These are phyloP conservation scores for Colaptes auratus DNA, from an alignment of 2,113 vertebrate genomes.

Conservation along the genomic window DNA sequence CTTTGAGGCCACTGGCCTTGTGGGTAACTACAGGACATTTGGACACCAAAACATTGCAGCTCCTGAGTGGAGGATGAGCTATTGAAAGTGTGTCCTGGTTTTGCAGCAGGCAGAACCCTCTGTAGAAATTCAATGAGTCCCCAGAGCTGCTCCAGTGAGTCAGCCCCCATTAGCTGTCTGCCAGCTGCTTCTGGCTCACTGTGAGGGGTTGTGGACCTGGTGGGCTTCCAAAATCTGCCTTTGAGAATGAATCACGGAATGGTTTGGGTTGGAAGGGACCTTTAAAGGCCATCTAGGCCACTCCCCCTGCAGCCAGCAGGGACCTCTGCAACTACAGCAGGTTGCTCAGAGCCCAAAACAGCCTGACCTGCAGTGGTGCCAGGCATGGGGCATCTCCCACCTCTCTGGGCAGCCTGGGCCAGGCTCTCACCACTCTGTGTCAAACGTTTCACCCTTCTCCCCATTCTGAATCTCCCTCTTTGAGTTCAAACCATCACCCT, in stretches of 20 bases:
- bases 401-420: background rate
- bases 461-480: background rate
- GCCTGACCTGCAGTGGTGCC: background rate
- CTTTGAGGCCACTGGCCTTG: fast-evolving
- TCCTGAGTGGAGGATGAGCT: background rate
- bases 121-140: background rate
- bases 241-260: background rate
- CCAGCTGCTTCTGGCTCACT: background rate
- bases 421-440: background rate
- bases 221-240: background rate
- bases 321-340: background rate
- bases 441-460: background rate
- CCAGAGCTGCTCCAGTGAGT: background rate
- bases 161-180: background rate
- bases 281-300: background rate
- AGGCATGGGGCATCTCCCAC: background rate
- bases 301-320: background rate
- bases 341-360: background rate
- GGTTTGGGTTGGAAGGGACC: background rate
- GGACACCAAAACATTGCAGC: fast-evolving
- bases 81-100: background rate
- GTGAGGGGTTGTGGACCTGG: background rate
- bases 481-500: background rate
- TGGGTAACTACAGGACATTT: background rate
- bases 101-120: background rate